Base-by-base conservation (phyloP, 2,888 invertebrate species). In the Phalera bucephala region DNA sequence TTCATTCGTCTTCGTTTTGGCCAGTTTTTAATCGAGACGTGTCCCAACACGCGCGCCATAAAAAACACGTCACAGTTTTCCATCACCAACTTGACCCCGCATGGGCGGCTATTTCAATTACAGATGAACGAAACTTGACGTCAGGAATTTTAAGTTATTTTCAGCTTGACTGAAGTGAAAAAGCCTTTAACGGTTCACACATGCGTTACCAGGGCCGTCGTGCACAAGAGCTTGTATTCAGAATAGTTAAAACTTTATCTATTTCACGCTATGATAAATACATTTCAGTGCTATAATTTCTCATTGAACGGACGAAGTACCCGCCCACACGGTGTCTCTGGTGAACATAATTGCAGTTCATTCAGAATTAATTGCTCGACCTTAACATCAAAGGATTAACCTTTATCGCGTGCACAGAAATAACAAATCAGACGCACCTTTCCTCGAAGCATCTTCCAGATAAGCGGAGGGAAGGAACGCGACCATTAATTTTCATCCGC, bases 401-500 rank as follows among this genome's bases (percentile, higher is more conserved):
- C 52, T 52, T 56, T 55, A 59, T 73, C 54, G 67, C 71, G 71
- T 72, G 70, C 64, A 60, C 40, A 45, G 45, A 55, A 55, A 65
- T 64, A 70, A 74, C 72, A 72, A 72, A 70, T 72, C 61, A 66
- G 46, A 56, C 53, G 45, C 50, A 57, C 57, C 60, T 64, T 53
- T 49, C 56, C 52, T 44, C 44, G 36, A 58, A 52, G 48, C 44
- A 51, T 62, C 53, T 58, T 29, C 37, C 47, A 46, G 44, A 52
- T 55, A 53, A 49, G 36, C 40, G 42, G 43, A 37, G 55, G 36
- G 29, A 43, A 55, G 52, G 52, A 48, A 36, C 55, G 43, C 64
- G 51, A 66, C 68, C 68, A 75, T 75, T 72, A 69, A 76, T 76
- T 73, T 69, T 62, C 68, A 68, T 72, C 69, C 69, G 67, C 54